A percentile compares a stretch with the other conserved stretches of the same genome.
phyloP scores from a whole-genome alignment of 2,888 invertebrate species.

The Argynnis bischoffii region DNA sequence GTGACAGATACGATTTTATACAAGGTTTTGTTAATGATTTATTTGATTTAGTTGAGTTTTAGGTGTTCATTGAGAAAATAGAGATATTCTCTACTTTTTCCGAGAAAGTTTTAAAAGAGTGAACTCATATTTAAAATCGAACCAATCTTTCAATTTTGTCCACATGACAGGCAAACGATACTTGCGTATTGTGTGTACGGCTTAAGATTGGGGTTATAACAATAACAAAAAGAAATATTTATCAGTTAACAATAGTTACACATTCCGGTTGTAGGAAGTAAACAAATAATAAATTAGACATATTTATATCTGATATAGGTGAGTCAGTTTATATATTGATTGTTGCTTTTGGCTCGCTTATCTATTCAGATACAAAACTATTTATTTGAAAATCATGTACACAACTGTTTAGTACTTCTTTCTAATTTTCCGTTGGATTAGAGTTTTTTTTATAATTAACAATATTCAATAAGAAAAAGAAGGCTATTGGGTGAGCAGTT shows the following conservation, averaged over 20 bases:
- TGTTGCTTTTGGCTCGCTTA: constrained; percentile 23
- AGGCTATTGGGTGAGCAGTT: not conserved
- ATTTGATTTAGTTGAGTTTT: no score
- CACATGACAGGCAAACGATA: no score
- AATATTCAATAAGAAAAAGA: not conserved
- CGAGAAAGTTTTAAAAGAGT: no score
- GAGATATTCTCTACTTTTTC: no score
- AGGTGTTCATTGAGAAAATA: no score
- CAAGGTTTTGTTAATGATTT: no score
- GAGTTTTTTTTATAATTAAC: not conserved
- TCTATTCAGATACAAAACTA: constrained; percentile 1
- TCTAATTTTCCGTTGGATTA: not conserved
- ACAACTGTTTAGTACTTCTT: not conserved
- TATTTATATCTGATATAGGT: constrained; percentile 19
- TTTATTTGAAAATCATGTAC: not conserved
- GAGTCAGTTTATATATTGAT: constrained; percentile 16
- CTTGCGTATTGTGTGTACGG: not conserved
- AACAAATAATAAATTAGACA: constrained; percentile 18
- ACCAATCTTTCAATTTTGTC: no score
- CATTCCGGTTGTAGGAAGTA: constrained; percentile 5
- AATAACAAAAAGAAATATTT: not conserved
- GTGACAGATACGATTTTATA: no score
- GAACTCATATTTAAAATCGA: no score
- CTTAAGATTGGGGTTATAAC: not conserved
- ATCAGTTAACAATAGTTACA: not conserved